Base-by-base conservation (phyloP, 2,888 invertebrate species). In the Trissonchulus sp. region DNA sequence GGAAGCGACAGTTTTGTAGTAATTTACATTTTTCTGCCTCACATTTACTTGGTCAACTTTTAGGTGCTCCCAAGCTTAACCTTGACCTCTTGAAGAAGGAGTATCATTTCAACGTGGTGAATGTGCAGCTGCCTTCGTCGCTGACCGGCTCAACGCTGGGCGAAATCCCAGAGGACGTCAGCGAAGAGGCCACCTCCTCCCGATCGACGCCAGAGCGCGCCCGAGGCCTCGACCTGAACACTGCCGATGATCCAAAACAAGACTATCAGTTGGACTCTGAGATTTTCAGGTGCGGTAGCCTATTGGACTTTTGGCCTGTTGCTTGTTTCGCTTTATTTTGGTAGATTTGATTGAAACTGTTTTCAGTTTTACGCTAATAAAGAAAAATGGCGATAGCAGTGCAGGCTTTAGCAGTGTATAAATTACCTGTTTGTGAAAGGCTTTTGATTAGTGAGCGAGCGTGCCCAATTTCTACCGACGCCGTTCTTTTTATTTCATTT, bases 231-330 rank as follows among this genome's bases (percentile, higher is more conserved):
- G 75, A 80, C 35, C 68, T 80, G 48, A 79, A 78, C 69, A 77
- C 71, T 30, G 68, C 63, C 38, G 79, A 79, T 68, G 77, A 80
- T 62, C 80, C 79, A 28, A 68, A 73, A 31, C 73, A 75, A 38
- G 69, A 79, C 35, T 94, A 92, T 85, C 91, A 90, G 80, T 92
- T 93, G 82, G 91, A 93, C 74, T 92, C 93, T 0, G 94, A 94
- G 86, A 88, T 95, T 36, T 89, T 89, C 79, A 89, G 87, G 88
- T 88, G 80, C 77, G n/a, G 34, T 31, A 60, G 77, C 74, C 72
- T 1, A 73, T 71, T 36, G 18, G 3, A 15, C 35, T n/a, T n/a
- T n/a, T n/a, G n/a, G n/a, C n/a, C n/a, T n/a, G n/a, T n/a, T n/a
- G n/a, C n/a, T n/a, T n/a, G n/a, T n/a, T n/a, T n/a, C n/a, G n/a